phyloP scores from a whole-genome alignment of 2,888 invertebrate species.

The Pristionchus entomophagus region DNA sequence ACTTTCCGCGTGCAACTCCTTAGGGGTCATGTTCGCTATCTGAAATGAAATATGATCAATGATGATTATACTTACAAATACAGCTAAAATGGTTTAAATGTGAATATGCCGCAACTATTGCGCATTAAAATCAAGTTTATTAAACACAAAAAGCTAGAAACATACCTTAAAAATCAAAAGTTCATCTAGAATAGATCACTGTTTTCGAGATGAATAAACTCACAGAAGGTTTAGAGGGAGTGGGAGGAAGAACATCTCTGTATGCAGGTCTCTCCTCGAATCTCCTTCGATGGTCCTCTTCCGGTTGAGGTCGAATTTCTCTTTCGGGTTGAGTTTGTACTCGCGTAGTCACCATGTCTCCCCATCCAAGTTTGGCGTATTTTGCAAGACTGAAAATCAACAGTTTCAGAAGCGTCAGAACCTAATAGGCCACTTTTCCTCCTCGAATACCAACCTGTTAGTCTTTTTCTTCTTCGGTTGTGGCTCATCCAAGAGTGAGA shows the following conservation, averaged over 20 bases:
- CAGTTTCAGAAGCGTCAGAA: too few relatives aligned
- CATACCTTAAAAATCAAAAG: not conserved
- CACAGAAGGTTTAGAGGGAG: not conserved
- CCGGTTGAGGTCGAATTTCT: not conserved
- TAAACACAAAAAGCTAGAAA: not conserved
- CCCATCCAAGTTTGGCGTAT: slow-evolving; percentile 42
- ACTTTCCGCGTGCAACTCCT: slow-evolving; percentile 39
- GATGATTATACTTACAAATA: too few relatives aligned
- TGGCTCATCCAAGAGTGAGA: not conserved
- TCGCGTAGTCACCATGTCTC: slow-evolving; percentile 37
- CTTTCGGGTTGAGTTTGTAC: not conserved
- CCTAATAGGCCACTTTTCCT: not conserved
- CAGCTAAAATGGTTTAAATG: too few relatives aligned
- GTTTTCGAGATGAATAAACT: not conserved
- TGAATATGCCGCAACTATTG: not conserved
- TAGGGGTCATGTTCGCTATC: slow-evolving; percentile 9
- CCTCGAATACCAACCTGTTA: not conserved
- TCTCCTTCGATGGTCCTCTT: slow-evolving; percentile 27
- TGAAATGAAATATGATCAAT: too few relatives aligned
- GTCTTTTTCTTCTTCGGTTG: slow-evolving; percentile 28
- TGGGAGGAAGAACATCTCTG: not conserved
- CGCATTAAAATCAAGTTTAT: too few relatives aligned
- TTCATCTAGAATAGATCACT: too few relatives aligned
- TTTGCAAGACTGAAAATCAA: not conserved
- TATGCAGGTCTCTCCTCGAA: not conserved